Base-by-base conservation (phyloP, 2,888 invertebrate species). In the Amphipoea lucens region DNA sequence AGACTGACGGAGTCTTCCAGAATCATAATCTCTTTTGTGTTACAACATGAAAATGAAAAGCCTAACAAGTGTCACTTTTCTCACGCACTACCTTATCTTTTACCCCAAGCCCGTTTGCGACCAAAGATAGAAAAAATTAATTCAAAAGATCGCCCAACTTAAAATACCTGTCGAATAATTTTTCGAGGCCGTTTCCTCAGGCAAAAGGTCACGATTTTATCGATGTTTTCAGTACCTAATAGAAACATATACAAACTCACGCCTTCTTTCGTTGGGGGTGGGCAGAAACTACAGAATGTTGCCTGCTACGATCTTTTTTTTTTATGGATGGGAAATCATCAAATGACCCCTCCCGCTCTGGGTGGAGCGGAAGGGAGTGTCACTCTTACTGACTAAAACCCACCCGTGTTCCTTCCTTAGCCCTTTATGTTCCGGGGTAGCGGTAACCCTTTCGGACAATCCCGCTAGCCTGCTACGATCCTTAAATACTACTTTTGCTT, bases 201-300 rank as follows among this genome's bases (percentile, higher is more conserved):
- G 29, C 62, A 23, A 51, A 63, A 78, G 76, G 48, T 77, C 77
- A 77, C 29, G 63, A 29, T 4, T 23, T 51, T 77, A 62, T 76
- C 6, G 20, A 62, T 76, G 40, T 76, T 77, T 40, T 17, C 9
- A 62, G n/a, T 63, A 51, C 36, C n/a, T 20, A 11, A 74, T n/a
- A 54, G 23, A 23, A 45, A 68, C 54, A 54, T 54, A 54, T 51
- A 17, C 0, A 51, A 51, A 6, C 17, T 51, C 17, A 51, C 51
- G 17, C 51, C 17, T 51, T 51, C 51, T 51, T 51, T 45, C 2
- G 45, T 17, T 17, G 14, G 51, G 5, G 1, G 5, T 17, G 5
- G 17, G 51, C 5, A 51, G 51, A 51, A 17, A 51, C 51, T 51
- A 51, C 51, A 51, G 5, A 17, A 3, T 54, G 20, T 20, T 2